Percentiles rank a stretch among this genome's conserved stretches.
Evolutionary conservation across 2,888 invertebrate genomes (phyloP).

Genomic region (Chloromyia formosa): DNA sequence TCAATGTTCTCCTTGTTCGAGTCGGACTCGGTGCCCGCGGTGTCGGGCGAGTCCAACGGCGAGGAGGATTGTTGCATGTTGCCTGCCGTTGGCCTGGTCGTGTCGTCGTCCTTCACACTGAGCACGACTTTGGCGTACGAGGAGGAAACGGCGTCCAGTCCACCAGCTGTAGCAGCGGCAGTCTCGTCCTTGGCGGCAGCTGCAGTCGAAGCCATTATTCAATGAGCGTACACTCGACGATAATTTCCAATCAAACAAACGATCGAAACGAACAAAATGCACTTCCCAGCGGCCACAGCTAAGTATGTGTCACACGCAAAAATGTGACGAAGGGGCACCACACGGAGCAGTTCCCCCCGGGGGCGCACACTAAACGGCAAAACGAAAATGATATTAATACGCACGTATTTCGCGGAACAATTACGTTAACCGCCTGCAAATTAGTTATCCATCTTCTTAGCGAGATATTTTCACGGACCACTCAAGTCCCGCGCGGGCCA

Average conservation of each 20-base stretch:
- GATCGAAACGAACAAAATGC: background rate
- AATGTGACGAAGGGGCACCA: constrained; percentile 2
- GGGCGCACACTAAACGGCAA: background rate
- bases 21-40: constrained; percentile 26
- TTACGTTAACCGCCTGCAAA: constrained; percentile 24
- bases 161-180: constrained; percentile 53
- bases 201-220: constrained; percentile 52
- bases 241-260: background rate
- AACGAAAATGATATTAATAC: no score
- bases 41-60: constrained; percentile 21
- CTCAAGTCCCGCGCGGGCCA: constrained; percentile 33
- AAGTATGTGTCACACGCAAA: constrained; percentile 1
- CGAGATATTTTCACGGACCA: background rate
- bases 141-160: constrained; percentile 62
- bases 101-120: constrained; percentile 67
- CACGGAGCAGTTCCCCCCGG: background rate
- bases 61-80: background rate
- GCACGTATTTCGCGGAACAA: constrained; percentile 24
- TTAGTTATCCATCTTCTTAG: constrained; percentile 35
- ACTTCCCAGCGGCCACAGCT: background rate
- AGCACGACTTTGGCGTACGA: constrained; percentile 78
- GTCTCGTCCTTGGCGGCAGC: constrained; percentile 46
- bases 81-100: no score
- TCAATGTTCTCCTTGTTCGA: constrained; percentile 69
- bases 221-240: background rate